Evolutionary conservation across 1,140 invertebrate genomes (phyloP), one percentile per base, ranked within the genome.

Genomic region (Listronotus bonariensis): DNA sequence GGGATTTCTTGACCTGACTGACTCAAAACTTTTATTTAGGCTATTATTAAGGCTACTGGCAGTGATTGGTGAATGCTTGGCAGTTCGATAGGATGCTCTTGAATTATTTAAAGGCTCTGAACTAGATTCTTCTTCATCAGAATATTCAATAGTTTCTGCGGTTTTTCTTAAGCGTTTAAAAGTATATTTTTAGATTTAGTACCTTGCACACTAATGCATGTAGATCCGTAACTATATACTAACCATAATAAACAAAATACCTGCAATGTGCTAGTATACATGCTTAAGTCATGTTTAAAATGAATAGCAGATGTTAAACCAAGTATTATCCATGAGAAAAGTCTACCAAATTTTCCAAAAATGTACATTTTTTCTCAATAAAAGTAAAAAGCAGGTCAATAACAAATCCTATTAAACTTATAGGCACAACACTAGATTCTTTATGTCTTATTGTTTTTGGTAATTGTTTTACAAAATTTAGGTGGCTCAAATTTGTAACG

Each of bases 281-380:
- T 15, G 8, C 38, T 20, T 31, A 51, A 59, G 36, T 55, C 52
- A 9, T 45, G n/a, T 14, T 55, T 64, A 43, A 65, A 64, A 14
- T 58, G 40, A 14, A 60, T 38, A 15, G 49, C 43, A n/a, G 65
- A 64, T 40, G 56, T 38, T 26, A 69, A 41, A 15, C 59, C 9
- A 17, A 69, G 32, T 18, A 71, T 53, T 36, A 67, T 49, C 70
- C 70, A 72, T 10, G 65, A 42, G n/a, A 68, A 15, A 14, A 63
- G 43, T 45, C 54, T 48, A 60, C 65, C 68, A 11, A 66, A 26
- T 65, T 70, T 70, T 38, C 18, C 20, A 36, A 58, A 51, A 40
- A n/a, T 9, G 38, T 43, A 31, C 14, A 32, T 43, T 58, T 56
- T 42, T 41, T 15, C 49, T 32, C 46, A 18, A 42, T 53, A 58